These are phyloP conservation scores for Amaurobius ferox DNA, from an alignment of 2,888 invertebrate species.

Conservation along the genomic window DNA sequence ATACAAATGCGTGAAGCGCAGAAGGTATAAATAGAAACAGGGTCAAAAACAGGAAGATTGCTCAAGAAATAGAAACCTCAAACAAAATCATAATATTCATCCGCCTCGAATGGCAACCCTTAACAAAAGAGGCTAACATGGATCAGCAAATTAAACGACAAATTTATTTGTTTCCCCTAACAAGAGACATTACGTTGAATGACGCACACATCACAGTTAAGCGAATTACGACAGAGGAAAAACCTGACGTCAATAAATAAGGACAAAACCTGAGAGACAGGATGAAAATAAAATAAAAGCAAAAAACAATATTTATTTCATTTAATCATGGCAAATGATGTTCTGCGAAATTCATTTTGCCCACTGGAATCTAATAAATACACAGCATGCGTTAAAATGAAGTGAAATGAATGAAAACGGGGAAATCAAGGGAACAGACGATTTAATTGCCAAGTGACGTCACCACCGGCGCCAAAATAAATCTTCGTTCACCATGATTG, in stretches of 20 bases:
- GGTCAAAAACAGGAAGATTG: background rate
- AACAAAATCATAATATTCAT: background rate
- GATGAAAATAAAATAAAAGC: background rate
- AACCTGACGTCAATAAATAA: conserved; percentile 52
- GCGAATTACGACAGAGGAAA: conserved; percentile 46
- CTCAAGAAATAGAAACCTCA: background rate
- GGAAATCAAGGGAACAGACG: conserved; percentile 36
- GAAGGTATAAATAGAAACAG: too few species aligned
- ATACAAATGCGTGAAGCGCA: too few species aligned
- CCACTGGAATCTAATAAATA: background rate
- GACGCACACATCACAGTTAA: conserved; percentile 60
- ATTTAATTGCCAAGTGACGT: conserved; percentile 62
- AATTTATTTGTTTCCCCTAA: conserved; percentile 69
- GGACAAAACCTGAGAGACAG: background rate
- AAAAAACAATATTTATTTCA: conserved; percentile 11
- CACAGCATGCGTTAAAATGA: conserved; percentile 20
- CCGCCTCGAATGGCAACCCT: background rate
- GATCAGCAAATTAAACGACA: conserved; percentile 53
- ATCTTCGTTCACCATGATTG: conserved; percentile 62
- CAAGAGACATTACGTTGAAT: conserved; percentile 45
- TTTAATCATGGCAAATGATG: conserved; percentile 19
- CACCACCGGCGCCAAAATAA: conserved; percentile 67
- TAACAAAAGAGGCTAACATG: conserved; percentile 45
- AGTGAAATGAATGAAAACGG: conserved; percentile 47
- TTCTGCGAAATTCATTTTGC: conserved; percentile 49